Evolutionary conservation across 2,888 invertebrate species (phyloP).

Genomic region (Aspidiotus rigidus): DNA sequence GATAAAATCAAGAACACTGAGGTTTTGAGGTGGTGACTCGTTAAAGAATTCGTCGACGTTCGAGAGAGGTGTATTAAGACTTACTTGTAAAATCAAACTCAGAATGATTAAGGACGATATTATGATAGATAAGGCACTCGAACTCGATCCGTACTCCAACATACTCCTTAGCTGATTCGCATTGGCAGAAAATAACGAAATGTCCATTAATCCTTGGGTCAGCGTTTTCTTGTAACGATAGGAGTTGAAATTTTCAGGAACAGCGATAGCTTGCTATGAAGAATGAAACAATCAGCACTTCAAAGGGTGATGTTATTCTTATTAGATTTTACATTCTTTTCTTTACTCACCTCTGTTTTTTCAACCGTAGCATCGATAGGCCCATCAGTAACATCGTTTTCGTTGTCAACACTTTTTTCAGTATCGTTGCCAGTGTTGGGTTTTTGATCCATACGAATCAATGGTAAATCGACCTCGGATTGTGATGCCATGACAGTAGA

Average conservation of each 20-base stretch:
- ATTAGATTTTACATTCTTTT: not conserved
- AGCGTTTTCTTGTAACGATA: constrained; percentile 83
- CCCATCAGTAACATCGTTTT: not conserved
- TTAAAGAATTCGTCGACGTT: too few relatives aligned
- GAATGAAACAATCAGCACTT: too few relatives aligned
- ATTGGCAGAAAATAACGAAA: constrained; percentile 75
- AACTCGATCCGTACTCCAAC: constrained; percentile 52
- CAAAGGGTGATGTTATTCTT: not conserved
- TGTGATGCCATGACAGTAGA: too few relatives aligned
- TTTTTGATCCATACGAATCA: too few relatives aligned
- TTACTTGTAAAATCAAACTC: constrained; percentile 63
- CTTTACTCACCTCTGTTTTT: constrained; percentile 3
- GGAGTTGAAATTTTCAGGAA: constrained; percentile 57
- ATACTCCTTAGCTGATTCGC: constrained; percentile 80
- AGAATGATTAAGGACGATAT: constrained; percentile 62
- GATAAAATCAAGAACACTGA: too few relatives aligned
- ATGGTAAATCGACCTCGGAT: too few relatives aligned
- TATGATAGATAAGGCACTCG: constrained; percentile 66
- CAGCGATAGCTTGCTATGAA: too few relatives aligned
- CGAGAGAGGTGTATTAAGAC: constrained; percentile 35
- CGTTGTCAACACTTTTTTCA: not conserved
- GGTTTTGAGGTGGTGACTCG: too few relatives aligned
- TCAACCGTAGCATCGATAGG: not conserved
- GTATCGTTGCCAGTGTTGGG: too few relatives aligned
- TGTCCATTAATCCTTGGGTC: constrained; percentile 84